phyloP scores from a whole-genome alignment of 2,113 vertebrate species.

The Sinocyclocheilus grahami region DNA sequence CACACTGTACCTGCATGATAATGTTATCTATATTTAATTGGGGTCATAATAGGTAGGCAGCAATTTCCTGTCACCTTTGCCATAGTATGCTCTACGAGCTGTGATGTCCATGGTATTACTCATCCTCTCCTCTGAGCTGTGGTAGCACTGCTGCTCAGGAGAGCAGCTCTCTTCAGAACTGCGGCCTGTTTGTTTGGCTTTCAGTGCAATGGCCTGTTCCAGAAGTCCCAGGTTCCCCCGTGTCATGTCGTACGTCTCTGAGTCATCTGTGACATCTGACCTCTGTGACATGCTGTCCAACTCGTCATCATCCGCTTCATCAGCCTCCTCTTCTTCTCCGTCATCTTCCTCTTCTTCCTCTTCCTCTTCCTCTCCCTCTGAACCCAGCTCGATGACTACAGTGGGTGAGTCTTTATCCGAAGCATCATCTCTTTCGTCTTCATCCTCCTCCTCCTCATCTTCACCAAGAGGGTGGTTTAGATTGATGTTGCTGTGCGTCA shows the following conservation, averaged over 20 bases:
- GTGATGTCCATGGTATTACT: slow-evolving; percentile 73
- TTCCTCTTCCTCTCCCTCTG: slow-evolving; percentile 69
- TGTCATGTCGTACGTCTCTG: slow-evolving; percentile 94
- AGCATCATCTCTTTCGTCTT: slow-evolving; percentile 71
- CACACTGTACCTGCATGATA: neutral
- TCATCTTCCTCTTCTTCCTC: slow-evolving; percentile 67
- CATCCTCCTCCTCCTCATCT: slow-evolving; percentile 67
- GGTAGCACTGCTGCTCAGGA: slow-evolving; percentile 75
- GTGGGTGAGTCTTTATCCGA: slow-evolving; percentile 78
- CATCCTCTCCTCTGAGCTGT: slow-evolving; percentile 75
- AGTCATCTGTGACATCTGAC: slow-evolving; percentile 87
- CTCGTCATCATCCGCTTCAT: slow-evolving; percentile 79
- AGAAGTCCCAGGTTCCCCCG: slow-evolving; percentile 93
- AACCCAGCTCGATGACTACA: slow-evolving; percentile 79
- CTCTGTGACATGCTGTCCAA: slow-evolving; percentile 84
- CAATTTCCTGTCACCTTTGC: slow-evolving; percentile 80
- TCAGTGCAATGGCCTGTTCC: slow-evolving; percentile 96
- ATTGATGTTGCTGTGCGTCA: slow-evolving; percentile 66
- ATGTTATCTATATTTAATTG: neutral
- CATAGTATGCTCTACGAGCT: slow-evolving; percentile 78
- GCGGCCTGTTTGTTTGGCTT: slow-evolving; percentile 88
- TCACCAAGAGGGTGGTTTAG: slow-evolving; percentile 60
- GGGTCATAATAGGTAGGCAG: neutral
- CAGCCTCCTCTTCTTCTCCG: slow-evolving; percentile 70
- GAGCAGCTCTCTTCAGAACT: slow-evolving; percentile 78